Evolutionary conservation across 2,113 vertebrate genomes (phyloP), one percentile per base, ranked within the genome.

Genomic region (Ictalurus furcatus): DNA sequence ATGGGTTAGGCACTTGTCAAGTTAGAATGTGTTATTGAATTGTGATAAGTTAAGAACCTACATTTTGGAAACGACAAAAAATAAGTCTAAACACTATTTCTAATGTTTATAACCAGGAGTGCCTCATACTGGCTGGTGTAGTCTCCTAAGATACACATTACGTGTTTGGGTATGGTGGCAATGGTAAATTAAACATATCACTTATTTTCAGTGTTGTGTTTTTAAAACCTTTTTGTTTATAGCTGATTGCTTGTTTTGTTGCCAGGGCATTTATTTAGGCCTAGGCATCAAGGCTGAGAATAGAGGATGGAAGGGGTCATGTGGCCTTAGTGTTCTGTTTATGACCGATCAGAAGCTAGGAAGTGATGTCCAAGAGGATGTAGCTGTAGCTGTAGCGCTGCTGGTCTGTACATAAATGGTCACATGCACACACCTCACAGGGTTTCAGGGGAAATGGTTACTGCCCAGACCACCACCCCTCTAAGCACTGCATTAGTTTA

Each of bases 291-390:
- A 13, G 9, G 34, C 23, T 48, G 37, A 48, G 52, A 16, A 37
- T 37, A 52, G 88, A 65, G 74, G 63, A 89, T 59, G 54, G 30
- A 80, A 14, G 34, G 52, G 86, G 86, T 87, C 80, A 88, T 28
- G 56, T 34, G 73, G 52, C 87, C 88, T 85, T 84, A 79, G 12
- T n/a, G 52, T 79, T 78, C 74, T 71, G 87, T 89, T 85, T 90
- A 30, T 56, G 54, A 63, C 59, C 25, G 87, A 54, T 76, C 87
- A 89, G 89, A 85, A 85, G 58, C 59, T 86, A 89, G 91, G 88
- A 92, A 88, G 87, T 79, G 81, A 86, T 40, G 13, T 44, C 85
- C 76, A 84, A 83, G 84, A 85, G 81, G 48, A 88, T 91, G 67
- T 85, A 58, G 56, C 21, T 91, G 67, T 85, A 58, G 56, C 21